Conservation (phyloP, 2,797 vertebrate species). For the Vultur gryphus region DNA sequence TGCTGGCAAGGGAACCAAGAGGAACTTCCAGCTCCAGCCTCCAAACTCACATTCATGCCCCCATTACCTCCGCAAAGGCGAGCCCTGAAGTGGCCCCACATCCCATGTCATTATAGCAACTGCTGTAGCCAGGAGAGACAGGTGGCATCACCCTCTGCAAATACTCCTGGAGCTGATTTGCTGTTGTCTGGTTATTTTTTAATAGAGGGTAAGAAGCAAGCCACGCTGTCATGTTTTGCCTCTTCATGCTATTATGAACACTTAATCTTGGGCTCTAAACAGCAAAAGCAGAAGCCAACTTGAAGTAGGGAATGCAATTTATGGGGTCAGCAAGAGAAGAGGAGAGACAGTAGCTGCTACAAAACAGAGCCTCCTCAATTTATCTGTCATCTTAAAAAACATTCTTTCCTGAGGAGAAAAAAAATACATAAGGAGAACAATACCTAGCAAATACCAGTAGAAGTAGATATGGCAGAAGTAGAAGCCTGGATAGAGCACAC, state of each 20-base stretch:
- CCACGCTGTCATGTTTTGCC: background rate
- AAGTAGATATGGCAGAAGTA: background rate
- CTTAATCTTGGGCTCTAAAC: conserved; percentile 11
- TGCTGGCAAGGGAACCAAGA: background rate
- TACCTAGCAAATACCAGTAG: background rate
- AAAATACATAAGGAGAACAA: background rate
- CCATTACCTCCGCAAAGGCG: background rate
- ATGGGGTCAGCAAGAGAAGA: background rate
- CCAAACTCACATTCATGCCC: background rate
- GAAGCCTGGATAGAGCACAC: background rate
- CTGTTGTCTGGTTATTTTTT: conserved; percentile 49
- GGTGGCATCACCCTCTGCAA: conserved; percentile 14
- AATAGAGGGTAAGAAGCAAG: conserved; percentile 28
- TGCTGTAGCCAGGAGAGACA: background rate
- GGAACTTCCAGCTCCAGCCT: background rate
- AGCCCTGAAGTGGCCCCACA: conserved; percentile 2
- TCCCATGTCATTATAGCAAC: background rate
- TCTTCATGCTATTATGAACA: background rate
- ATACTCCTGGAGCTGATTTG: conserved; percentile 15
- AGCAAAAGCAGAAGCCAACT: background rate
- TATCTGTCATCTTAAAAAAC: background rate
- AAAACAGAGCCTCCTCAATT: background rate
- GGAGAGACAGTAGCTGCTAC: background rate
- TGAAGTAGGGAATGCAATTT: background rate
- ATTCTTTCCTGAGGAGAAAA: background rate